phyloP scores from a whole-genome alignment of 1,140 invertebrate genomes.

The Eriocheir sinensis region DNA sequence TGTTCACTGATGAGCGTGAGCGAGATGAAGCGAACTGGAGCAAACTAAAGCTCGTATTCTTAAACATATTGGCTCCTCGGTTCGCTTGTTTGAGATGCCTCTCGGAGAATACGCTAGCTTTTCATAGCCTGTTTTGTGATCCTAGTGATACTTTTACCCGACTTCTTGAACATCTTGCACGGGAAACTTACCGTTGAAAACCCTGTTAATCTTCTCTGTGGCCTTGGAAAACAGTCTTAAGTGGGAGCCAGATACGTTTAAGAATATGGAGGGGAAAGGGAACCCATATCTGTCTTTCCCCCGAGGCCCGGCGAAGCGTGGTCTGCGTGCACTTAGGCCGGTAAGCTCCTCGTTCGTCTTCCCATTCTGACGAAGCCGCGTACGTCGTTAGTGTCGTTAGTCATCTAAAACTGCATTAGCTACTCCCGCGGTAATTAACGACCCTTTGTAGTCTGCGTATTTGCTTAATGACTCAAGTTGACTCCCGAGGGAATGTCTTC shows the following conservation, averaged over 20 bases:
- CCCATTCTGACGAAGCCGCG: background rate
- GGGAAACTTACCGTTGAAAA: too few species aligned
- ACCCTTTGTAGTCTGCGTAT: background rate
- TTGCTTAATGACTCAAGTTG: background rate
- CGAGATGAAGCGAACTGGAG: background rate
- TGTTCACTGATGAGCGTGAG: background rate
- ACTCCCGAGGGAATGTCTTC: too few species aligned
- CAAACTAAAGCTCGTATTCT: too few species aligned
- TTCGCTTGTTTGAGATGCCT: too few species aligned
- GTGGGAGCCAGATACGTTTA: background rate
- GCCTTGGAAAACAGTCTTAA: background rate
- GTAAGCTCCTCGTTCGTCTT: constrained; percentile 11
- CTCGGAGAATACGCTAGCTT: too few species aligned
- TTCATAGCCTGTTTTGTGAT: too few species aligned
- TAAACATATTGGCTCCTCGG: too few species aligned
- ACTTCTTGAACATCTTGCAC: too few species aligned
- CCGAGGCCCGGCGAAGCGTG: too few species aligned
- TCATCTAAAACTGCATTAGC: background rate
- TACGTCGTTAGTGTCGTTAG: background rate
- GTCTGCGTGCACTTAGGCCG: background rate
- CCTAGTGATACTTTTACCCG: too few species aligned
- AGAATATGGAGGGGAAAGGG: background rate
- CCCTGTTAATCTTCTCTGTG: too few species aligned
- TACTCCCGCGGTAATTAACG: background rate
- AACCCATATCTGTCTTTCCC: background rate